Percentiles rank a stretch among this genome's conserved stretches.
These are phyloP conservation scores for Neomonachus schauinslandi DNA, from an alignment of 2,113 vertebrate genomes.

Conservation along the genomic window DNA sequence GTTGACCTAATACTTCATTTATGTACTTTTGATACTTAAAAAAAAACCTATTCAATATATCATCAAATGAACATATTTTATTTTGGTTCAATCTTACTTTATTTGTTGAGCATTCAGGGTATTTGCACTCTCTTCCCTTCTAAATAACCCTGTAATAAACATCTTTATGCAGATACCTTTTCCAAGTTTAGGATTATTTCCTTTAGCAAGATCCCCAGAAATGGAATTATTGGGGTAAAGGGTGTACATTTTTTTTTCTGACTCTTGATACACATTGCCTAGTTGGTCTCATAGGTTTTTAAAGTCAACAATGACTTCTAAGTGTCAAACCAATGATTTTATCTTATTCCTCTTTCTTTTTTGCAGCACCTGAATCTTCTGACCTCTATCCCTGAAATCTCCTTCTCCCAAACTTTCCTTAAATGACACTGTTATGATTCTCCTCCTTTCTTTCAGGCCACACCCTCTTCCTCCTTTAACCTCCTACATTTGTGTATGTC, in stretches of 20 bases:
- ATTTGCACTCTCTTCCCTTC: background rate
- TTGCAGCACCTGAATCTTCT: background rate
- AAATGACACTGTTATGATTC: background rate
- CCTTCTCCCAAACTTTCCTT: background rate
- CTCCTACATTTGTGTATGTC: background rate
- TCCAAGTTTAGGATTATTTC: constrained; percentile 22
- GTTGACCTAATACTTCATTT: constrained; percentile 4
- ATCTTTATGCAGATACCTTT: background rate
- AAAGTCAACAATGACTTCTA: background rate
- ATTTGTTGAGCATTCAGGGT: background rate
- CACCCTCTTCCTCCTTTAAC: background rate
- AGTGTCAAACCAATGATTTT: background rate
- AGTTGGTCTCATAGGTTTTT: background rate
- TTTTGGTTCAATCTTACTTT: background rate
- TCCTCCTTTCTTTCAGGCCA: background rate
- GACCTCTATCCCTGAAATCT: background rate
- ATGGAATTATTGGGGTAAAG: background rate
- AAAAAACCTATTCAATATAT: constrained; percentile 11
- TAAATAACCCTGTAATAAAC: background rate
- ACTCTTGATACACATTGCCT: background rate
- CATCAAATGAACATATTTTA: background rate
- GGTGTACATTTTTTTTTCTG: background rate
- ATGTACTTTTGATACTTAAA: constrained; percentile 2
- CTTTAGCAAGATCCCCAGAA: background rate
- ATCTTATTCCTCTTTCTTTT: background rate